phyloP scores from a whole-genome alignment of 2,888 invertebrate genomes.

The Sclerodermus sp. region DNA sequence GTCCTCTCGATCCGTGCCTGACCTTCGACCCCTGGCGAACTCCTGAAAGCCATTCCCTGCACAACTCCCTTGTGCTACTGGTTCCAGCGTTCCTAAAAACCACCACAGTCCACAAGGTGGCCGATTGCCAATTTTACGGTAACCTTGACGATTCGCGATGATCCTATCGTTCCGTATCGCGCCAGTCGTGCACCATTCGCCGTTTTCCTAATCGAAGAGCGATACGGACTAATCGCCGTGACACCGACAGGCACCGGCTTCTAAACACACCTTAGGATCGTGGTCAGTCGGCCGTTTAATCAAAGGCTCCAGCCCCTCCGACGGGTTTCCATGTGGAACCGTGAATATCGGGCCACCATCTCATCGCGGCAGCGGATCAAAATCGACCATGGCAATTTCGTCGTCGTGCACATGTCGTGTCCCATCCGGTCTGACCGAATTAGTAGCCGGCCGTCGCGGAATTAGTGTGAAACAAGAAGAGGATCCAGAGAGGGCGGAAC shows the following conservation, averaged over 20 bases:
- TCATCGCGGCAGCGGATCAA: slow-evolving; percentile 42
- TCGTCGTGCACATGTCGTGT: slow-evolving; percentile 55
- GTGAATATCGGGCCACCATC: slow-evolving; percentile 52
- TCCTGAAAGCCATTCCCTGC: too few species aligned
- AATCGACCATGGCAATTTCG: slow-evolving; percentile 52
- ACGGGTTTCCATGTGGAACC: slow-evolving; percentile 46
- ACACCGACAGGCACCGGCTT: slow-evolving; percentile 29
- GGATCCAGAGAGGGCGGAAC: too few species aligned
- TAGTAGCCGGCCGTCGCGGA: background rate
- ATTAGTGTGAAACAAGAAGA: too few species aligned
- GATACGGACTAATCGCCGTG: slow-evolving; percentile 24
- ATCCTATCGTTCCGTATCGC: too few species aligned
- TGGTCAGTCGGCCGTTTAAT: slow-evolving; percentile 41
- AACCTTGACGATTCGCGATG: too few species aligned
- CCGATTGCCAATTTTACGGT: too few species aligned
- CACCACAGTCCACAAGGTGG: too few species aligned
- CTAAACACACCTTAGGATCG: slow-evolving; percentile 37
- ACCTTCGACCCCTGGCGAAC: too few species aligned
- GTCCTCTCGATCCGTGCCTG: background rate
- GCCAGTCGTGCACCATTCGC: too few species aligned
- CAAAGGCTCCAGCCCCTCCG: slow-evolving; percentile 30
- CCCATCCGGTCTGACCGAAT: background rate
- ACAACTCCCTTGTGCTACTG: too few species aligned
- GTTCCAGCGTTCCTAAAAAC: too few species aligned
- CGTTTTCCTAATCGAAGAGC: slow-evolving; percentile 25